A percentile compares a stretch with the other conserved stretches of the same genome.
Evolutionary conservation across 2,797 vertebrate genomes (phyloP).

Genomic region (Triplophysa bombifrons): DNA sequence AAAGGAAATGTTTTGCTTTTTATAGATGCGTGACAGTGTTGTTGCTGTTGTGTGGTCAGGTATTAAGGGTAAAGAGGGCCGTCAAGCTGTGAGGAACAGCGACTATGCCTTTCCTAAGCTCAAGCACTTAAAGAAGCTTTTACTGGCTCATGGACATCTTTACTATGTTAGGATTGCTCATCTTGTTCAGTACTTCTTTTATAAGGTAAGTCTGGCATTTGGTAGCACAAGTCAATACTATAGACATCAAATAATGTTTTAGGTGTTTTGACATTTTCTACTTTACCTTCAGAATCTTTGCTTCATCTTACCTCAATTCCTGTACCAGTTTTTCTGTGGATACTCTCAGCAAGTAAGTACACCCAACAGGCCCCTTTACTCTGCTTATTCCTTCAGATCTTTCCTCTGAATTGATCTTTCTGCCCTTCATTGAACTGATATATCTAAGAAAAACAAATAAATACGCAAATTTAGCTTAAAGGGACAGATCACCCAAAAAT

Average conservation of each 20-base stretch:
- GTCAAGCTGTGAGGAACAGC: slow-evolving; percentile 96
- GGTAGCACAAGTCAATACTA: background rate
- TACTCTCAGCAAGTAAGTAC: slow-evolving; percentile 96
- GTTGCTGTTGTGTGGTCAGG: slow-evolving; percentile 69
- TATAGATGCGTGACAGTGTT: background rate
- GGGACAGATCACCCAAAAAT: background rate
- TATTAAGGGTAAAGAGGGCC: slow-evolving; percentile 96
- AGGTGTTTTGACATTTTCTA: background rate
- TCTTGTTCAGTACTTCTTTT: slow-evolving; percentile 99
- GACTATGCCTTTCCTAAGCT: slow-evolving; percentile 98
- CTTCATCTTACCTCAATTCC: slow-evolving; percentile 99
- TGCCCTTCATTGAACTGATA: slow-evolving; percentile 53
- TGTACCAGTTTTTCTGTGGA: slow-evolving; percentile 99
- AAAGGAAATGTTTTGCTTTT: background rate
- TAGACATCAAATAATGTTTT: background rate
- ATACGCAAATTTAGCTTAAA: background rate
- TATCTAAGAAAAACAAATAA: background rate
- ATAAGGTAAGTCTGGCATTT: slow-evolving; percentile 83
- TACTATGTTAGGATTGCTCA: slow-evolving; percentile 98
- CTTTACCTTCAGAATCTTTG: slow-evolving; percentile 87
- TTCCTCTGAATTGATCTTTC: slow-evolving; percentile 55
- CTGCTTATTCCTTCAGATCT: slow-evolving; percentile 50
- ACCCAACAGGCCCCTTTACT: slow-evolving; percentile 15
- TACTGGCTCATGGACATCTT: slow-evolving; percentile 94
- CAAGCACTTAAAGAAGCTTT: slow-evolving; percentile 92